These are phyloP conservation scores for Brachypalpus laphriformis DNA, from an alignment of 2,888 invertebrate species.

Conservation along the genomic window DNA sequence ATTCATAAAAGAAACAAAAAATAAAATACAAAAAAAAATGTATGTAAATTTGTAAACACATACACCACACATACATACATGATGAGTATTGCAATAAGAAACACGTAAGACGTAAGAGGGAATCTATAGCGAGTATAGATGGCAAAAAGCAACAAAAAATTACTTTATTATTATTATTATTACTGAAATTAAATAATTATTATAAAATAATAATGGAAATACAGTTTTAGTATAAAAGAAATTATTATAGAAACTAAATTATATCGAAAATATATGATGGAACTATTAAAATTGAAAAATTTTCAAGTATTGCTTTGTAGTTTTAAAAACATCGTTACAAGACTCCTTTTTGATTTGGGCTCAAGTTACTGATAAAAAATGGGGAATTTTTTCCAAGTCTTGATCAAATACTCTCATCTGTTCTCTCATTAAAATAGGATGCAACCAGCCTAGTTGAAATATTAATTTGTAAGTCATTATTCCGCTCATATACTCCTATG, in stretches of 20 bases:
- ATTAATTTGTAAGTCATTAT: no score
- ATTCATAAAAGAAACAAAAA: constrained; percentile 7
- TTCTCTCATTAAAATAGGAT: no score
- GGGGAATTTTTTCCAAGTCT: no score
- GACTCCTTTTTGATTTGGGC: no score
- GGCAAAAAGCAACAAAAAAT: constrained; percentile 56
- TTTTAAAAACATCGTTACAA: no score
- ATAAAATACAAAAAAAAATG: constrained; percentile 15
- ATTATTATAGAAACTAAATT: constrained; percentile 73
- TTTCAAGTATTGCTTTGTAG: constrained; percentile 29
- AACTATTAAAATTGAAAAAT: constrained; percentile 68
- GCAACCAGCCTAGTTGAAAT: no score
- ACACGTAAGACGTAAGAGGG: constrained; percentile 70
- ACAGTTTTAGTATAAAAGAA: constrained; percentile 71
- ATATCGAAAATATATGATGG: constrained; percentile 74
- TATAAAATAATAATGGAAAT: constrained; percentile 72
- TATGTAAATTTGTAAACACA: constrained; percentile 56
- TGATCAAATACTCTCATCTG: no score
- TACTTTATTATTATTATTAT: constrained; percentile 59
- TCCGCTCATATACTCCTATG: no score
- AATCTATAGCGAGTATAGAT: constrained; percentile 63
- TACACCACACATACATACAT: constrained; percentile 25
- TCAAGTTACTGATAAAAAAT: no score
- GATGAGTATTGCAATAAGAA: constrained; percentile 69
- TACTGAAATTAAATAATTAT: constrained; percentile 68